A percentile compares a stretch with the other conserved stretches of the same genome.
phyloP scores from a whole-genome alignment of 2,113 vertebrate species.

The Camarhynchus parvulus region DNA sequence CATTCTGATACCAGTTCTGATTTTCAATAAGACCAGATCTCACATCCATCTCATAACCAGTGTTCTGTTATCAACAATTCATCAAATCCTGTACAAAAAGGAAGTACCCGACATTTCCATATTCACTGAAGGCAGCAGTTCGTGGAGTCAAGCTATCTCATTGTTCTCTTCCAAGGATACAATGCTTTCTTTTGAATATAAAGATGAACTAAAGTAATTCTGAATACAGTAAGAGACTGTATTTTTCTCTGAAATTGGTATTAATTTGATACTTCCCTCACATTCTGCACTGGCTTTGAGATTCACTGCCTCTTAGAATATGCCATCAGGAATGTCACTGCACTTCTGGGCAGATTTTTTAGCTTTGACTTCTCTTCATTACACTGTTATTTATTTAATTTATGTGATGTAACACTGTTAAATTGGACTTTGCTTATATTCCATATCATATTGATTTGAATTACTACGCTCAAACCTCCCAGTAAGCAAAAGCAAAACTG shows the following conservation, averaged over 20 bases:
- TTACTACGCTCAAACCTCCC: constrained; percentile 32
- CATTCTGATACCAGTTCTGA: background rate
- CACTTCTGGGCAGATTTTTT: background rate
- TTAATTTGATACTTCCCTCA: background rate
- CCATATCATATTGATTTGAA: constrained; percentile 51
- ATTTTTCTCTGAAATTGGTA: constrained; percentile 1
- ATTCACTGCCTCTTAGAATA: constrained; percentile 12
- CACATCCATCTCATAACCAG: background rate
- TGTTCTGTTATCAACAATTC: background rate
- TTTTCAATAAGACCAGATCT: background rate
- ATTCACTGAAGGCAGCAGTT: background rate
- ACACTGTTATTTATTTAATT: constrained; percentile 55
- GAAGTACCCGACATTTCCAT: background rate
- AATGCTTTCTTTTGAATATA: background rate
- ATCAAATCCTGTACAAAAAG: background rate
- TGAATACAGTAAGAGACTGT: background rate
- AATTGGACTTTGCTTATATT: constrained; percentile 35
- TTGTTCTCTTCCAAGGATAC: background rate
- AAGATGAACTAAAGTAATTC: background rate
- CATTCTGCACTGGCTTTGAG: background rate
- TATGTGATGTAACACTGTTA: constrained; percentile 9
- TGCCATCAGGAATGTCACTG: background rate
- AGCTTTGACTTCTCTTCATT: constrained; percentile 44
- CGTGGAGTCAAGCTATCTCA: background rate
- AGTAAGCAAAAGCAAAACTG: constrained; percentile 51